Base-by-base conservation (phyloP, 2,888 invertebrate genomes). In the Zele albiditarsus region DNA sequence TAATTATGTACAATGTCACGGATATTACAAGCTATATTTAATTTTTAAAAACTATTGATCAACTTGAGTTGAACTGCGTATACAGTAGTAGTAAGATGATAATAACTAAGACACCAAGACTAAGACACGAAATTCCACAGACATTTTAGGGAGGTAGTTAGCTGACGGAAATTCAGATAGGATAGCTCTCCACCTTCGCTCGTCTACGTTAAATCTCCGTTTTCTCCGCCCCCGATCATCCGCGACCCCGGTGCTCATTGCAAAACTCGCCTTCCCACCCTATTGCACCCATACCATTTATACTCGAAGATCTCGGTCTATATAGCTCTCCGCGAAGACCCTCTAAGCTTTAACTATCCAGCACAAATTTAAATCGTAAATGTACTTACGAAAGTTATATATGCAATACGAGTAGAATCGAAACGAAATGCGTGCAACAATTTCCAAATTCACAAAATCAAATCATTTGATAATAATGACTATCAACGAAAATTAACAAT, bases 321-420 rank as follows among this genome's bases (percentile, higher is more conserved):
- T 80, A 82, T 81, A 81, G 58, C 31, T 71, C 65, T 70, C 66
- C 62, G 38, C 49, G 67, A 68, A 69, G 53, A 71, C 70, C 73
- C 75, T 74, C 82, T 82, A 83, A 85, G 84, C 83, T 71, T 84
- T 82, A 87, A 87, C 86, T 87, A 85, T 86, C 84, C 83, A 53
- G 79, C 79, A 80, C 78, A 86, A 86, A 84, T 86, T 86, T 80
- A 82, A 84, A 85, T 85, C 84, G 83, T 82, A 81, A 27, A 53
- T 20, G 20, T 53, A n/a, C 20, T n/a, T 20, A 53, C 53, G 53
- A 53, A 20, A 53, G 20, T 8, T 53, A 38, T 53, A 20, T 4
- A 53, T 53, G 20, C n/a, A 46, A n/a, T 42, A 58, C n/a, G 38
- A 14, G 60, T 33, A 33, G 25, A 62, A 27, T 23, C 60, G 3